phyloP scores from a whole-genome alignment of 1,140 invertebrate genomes.

The Drosophila bifasciata region DNA sequence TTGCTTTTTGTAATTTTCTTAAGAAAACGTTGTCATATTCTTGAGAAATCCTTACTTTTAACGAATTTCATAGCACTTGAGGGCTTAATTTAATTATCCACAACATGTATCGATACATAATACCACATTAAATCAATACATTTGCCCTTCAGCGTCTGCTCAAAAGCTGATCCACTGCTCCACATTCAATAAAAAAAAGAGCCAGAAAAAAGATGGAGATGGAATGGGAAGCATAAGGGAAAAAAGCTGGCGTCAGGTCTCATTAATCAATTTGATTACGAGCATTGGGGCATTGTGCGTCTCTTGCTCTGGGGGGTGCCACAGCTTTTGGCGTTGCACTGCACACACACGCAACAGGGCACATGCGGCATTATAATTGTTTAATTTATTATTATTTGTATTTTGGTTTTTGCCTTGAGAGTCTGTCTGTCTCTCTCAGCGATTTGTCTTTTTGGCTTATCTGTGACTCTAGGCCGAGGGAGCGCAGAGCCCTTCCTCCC shows the following conservation, averaged over 20 bases:
- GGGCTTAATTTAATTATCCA: too few relatives aligned
- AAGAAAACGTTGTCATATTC: too few relatives aligned
- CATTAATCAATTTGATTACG: constrained; percentile 81
- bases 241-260: constrained; percentile 53
- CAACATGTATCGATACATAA: too few relatives aligned
- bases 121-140: too few relatives aligned
- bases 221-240: constrained; percentile 6
- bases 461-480: constrained; percentile 20
- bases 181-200: constrained; percentile 38
- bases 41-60: too few relatives aligned
- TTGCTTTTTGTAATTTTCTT: too few relatives aligned
- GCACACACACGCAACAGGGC: constrained; percentile 9
- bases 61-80: too few relatives aligned
- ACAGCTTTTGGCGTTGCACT: constrained; percentile 36
- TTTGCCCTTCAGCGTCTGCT: constrained; percentile 5
- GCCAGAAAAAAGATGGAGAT: constrained; percentile 5
- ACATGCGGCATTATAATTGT: constrained; percentile 65
- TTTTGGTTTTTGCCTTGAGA: constrained; percentile 58
- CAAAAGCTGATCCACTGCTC: constrained; percentile 19
- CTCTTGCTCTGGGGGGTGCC: background rate
- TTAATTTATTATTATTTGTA: constrained; percentile 82
- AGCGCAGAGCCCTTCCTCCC: constrained; percentile 31
- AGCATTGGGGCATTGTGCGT: constrained; percentile 50
- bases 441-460: constrained; percentile 79
- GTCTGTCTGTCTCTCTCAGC: constrained; percentile 1